Evolutionary conservation across 2,797 vertebrate species (phyloP).

Genomic region (Amniataba percoides): DNA sequence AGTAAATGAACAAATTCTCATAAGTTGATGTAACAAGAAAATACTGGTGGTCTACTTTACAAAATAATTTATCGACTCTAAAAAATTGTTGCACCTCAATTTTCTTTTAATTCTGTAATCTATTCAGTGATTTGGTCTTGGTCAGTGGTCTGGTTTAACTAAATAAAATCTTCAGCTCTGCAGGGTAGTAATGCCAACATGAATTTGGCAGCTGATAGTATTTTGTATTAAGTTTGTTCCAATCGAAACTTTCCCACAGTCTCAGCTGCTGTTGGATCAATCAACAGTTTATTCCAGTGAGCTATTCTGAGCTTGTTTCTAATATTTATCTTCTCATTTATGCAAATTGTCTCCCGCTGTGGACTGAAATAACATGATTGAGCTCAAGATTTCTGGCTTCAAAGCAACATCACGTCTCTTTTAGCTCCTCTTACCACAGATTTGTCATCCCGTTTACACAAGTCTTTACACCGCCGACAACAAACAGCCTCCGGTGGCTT

Average conservation of each 20-base stretch:
- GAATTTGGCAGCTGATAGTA: background rate
- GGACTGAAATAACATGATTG: conserved; percentile 2
- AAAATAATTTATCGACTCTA: background rate
- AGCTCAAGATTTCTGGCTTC: conserved; percentile 3
- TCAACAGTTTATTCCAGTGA: background rate
- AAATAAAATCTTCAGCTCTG: background rate
- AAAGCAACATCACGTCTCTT: background rate
- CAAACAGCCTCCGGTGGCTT: background rate
- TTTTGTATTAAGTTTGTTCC: background rate
- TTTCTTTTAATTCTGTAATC: background rate
- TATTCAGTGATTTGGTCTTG: background rate
- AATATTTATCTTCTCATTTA: background rate
- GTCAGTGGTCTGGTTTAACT: background rate
- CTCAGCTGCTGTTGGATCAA: background rate
- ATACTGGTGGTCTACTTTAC: background rate
- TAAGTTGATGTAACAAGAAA: background rate
- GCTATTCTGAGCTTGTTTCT: background rate
- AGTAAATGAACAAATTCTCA: background rate
- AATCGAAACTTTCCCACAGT: background rate
- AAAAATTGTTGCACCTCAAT: background rate
- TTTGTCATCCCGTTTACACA: conserved; percentile 16
- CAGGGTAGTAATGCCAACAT: background rate
- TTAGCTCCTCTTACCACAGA: background rate
- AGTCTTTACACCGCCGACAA: background rate
- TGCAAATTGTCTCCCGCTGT: background rate